phyloP scores from a whole-genome alignment of 2,888 invertebrate species.

The Pharmacophagus antenor region DNA sequence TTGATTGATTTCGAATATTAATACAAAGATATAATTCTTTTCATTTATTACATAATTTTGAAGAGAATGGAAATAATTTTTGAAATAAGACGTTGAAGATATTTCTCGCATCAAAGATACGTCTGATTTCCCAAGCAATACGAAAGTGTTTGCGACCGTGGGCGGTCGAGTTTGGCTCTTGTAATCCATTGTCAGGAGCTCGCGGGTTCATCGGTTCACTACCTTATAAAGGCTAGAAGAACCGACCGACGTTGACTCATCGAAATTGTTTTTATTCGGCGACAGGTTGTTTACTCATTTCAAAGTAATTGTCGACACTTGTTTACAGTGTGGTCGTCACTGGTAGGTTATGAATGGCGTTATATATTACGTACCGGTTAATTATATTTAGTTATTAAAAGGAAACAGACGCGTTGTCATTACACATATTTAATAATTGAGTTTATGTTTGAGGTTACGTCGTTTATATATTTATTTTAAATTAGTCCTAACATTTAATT shows the following conservation, averaged over 20 bases:
- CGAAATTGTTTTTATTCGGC: conserved; percentile 55
- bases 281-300: conserved; percentile 60
- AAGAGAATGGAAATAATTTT: no score
- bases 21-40: not conserved
- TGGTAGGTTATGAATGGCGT: conserved; percentile 38
- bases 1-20: not conserved
- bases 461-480: no score
- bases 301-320: conserved; percentile 49
- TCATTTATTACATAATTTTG: not conserved
- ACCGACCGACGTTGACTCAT: conserved; percentile 60
- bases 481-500: no score
- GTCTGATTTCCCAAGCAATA: conserved; percentile 26
- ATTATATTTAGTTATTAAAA: conserved; percentile 15
- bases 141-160: conserved; percentile 51
- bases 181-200: conserved; percentile 58
- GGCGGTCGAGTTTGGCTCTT: conserved; percentile 72
- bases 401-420: conserved; percentile 1
- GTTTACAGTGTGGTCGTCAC: conserved; percentile 54
- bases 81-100: conserved; percentile 3
- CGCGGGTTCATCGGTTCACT: conserved; percentile 60
- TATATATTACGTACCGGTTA: conserved; percentile 31
- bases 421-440: not conserved
- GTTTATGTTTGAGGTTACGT: no score
- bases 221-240: conserved; percentile 48
- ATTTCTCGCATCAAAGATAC: conserved; percentile 11